Conservation (phyloP, 2,888 invertebrate genomes). For the Idaea dimidiata region DNA sequence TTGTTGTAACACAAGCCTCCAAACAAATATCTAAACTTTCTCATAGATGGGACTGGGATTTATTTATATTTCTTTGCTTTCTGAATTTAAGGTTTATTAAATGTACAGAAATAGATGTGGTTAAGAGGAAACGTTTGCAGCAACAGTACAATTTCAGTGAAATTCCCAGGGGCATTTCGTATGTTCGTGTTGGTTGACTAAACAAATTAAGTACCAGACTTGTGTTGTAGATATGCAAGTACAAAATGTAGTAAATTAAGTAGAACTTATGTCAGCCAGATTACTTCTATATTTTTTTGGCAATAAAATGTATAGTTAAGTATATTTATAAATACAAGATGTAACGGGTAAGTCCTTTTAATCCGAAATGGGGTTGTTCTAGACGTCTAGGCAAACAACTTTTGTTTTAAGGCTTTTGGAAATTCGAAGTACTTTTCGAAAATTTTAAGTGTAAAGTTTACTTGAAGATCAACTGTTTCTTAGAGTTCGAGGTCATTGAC, state of each 20-base stretch:
- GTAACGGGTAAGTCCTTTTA: no score
- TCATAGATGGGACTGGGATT: no score
- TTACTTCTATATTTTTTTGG: neutral
- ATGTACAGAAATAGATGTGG: neutral
- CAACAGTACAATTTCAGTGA: neutral
- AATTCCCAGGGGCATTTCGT: slow-evolving; percentile 1
- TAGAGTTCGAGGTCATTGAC: no score
- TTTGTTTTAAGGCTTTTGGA: no score
- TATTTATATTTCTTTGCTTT: neutral
- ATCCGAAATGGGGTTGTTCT: no score
- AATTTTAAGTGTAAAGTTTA: no score
- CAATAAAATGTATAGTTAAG: neutral
- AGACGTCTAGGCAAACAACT: no score
- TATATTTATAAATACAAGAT: no score
- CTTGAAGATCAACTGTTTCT: no score
- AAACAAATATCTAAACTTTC: no score
- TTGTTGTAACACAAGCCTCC: no score
- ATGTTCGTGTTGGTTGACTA: neutral
- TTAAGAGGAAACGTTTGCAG: neutral
- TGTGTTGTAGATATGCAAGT: neutral
- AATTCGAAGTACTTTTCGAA: no score
- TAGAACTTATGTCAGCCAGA: neutral
- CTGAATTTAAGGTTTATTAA: neutral
- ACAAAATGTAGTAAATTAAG: neutral
- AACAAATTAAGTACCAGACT: slow-evolving; percentile 1